Percentiles rank a stretch among this genome's conserved stretches.
Conservation (phyloP, 2,113 vertebrate species). For the Fregata magnificens region DNA sequence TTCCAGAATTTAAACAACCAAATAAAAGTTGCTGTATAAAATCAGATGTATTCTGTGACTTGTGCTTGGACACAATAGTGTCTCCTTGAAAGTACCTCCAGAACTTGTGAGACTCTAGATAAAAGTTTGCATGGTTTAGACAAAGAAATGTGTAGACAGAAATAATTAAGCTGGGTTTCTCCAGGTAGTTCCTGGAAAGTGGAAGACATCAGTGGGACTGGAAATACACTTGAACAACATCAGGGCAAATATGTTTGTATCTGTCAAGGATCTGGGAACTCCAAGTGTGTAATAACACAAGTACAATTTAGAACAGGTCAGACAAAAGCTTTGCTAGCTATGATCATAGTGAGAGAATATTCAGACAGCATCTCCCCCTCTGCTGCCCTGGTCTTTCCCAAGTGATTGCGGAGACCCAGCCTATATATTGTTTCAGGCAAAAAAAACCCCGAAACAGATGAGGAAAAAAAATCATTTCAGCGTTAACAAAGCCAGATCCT, state of each 20-base stretch:
- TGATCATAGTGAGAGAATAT: not conserved
- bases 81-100: not conserved
- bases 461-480: not conserved
- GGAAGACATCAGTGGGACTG: not conserved
- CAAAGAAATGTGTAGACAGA: not conserved
- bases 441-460: not conserved
- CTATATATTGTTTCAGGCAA: not conserved
- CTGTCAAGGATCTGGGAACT: not conserved
- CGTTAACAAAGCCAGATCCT: not conserved
- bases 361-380: fast-evolving
- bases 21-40: not conserved
- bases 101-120: not conserved
- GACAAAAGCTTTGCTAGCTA: not conserved
- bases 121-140: not conserved
- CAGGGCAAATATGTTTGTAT: no score
- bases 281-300: not conserved
- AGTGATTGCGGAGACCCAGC: not conserved
- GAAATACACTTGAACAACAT: not conserved
- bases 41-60: not conserved
- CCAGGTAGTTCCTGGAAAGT: not conserved
- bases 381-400: not conserved
- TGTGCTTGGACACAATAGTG: not conserved
- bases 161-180: not conserved
- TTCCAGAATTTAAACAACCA: not conserved
- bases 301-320: not conserved